Conservation (phyloP, 2,797 vertebrate species). For the Pseudomugil tenellus region DNA sequence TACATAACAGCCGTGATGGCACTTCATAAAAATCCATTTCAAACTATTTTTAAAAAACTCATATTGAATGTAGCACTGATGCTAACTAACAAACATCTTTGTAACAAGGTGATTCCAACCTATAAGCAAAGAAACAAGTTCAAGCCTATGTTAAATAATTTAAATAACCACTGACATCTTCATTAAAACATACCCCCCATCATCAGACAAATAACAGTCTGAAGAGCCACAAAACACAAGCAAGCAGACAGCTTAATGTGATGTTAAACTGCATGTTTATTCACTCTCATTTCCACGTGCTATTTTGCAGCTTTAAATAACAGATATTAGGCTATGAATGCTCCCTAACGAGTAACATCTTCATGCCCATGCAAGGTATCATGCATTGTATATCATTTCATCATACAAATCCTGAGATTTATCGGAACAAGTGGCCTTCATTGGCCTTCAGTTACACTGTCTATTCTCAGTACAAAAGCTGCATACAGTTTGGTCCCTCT, state of each 20-base stretch:
- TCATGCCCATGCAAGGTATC: neutral
- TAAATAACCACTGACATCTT: neutral
- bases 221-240: neutral
- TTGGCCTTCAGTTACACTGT: too few relatives aligned
- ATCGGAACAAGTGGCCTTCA: too few relatives aligned
- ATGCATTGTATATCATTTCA: neutral
- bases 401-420: too few relatives aligned
- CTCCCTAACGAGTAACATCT: neutral
- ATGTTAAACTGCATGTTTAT: neutral
- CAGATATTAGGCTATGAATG: neutral
- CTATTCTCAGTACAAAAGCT: too few relatives aligned
- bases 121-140: neutral
- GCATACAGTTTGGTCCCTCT: too few relatives aligned
- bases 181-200: neutral
- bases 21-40: slow-evolving; percentile 42
- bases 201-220: too few relatives aligned
- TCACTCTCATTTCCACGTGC: too few relatives aligned
- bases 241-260: neutral
- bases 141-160: neutral
- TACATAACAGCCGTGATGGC: slow-evolving; percentile 12
- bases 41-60: slow-evolving; percentile 37
- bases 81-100: slow-evolving; percentile 12
- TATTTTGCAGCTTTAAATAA: neutral
- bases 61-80: slow-evolving; percentile 3
- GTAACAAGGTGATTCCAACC: neutral